Conservation (phyloP, 2,888 invertebrate species). For the Muscina levida region DNA sequence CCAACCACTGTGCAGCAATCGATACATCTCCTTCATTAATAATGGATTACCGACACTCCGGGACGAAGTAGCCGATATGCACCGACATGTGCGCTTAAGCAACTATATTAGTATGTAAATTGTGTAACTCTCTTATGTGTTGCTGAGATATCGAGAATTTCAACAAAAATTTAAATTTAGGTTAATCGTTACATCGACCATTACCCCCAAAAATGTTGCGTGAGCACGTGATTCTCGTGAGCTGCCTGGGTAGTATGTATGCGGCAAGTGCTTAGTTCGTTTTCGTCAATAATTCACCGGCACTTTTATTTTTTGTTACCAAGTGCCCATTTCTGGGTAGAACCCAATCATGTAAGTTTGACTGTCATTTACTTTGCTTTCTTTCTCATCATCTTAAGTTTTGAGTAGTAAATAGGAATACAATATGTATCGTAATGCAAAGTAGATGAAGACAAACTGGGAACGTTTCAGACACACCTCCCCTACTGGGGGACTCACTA, state of each 20-base stretch:
- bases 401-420: too few species aligned
- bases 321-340: too few species aligned
- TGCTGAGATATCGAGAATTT: background rate
- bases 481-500: background rate
- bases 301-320: conserved; percentile 7
- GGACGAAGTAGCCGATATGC: background rate
- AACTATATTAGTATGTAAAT: background rate
- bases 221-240: conserved; percentile 10
- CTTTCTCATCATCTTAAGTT: too few species aligned
- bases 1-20: too few species aligned
- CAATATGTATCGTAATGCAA: too few species aligned
- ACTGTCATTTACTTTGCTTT: too few species aligned
- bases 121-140: background rate
- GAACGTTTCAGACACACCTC: conserved; percentile 17
- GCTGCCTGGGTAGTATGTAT: too few species aligned
- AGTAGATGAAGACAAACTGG: background rate
- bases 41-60: background rate
- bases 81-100: background rate
- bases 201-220: background rate
- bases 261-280: too few species aligned
- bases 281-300: too few species aligned
- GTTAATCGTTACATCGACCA: conserved; percentile 15
- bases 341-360: too few species aligned
- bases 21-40: background rate
- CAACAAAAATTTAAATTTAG: conserved; percentile 7